Evolutionary conservation across 1,140 invertebrate species (phyloP), one percentile per base, ranked within the genome.

Genomic region (Uloborus diversus): DNA sequence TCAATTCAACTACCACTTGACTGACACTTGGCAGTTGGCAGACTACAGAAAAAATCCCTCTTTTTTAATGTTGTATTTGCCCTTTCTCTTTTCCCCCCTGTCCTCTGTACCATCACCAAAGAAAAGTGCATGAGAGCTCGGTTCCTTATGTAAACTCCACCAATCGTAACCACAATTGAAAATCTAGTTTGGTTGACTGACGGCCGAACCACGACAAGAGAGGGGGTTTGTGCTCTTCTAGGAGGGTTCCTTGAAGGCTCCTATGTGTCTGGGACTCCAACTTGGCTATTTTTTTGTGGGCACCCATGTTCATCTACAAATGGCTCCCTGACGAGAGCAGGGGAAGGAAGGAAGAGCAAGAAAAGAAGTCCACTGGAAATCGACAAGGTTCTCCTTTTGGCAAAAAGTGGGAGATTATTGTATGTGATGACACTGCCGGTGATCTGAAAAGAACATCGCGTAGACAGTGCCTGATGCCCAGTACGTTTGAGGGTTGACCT

Each of bases 1-100:
- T 71, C 69, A 71, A 59, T 71, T 71, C 69, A 71, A 71, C 37
- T 28, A 71, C 53, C 56, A 59, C 69, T 71, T 71, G 69, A 71
- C 53, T 71, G 69, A 71, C 69, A 71, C 69, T 71, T 71, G 53
- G 69, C 69, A 71, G 69, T 59, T 59, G 17, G 13, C 7, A 30
- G 35, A 42, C 33, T 37, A 33, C 13, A 56, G 51, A 33, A 42
- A 66, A 56, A 25, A 27, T 35, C 32, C 42, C 64, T 69, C 56
- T 69, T 69, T 53, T 56, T 20, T 49, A 53, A 20, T 53, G n/a
- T 53, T 53, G 49, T 53, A 53, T n/a, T n/a, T n/a, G n/a, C n/a
- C n/a, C 69, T 59, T 59, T 71, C 25, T 68, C 14, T 71, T 57
- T 71, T 27, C 33, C 49, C 30, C 42, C 28, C 49, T 56, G 28